Evolutionary conservation across 1,140 invertebrate genomes (phyloP).

Genomic region (Drosophila baimaii): DNA sequence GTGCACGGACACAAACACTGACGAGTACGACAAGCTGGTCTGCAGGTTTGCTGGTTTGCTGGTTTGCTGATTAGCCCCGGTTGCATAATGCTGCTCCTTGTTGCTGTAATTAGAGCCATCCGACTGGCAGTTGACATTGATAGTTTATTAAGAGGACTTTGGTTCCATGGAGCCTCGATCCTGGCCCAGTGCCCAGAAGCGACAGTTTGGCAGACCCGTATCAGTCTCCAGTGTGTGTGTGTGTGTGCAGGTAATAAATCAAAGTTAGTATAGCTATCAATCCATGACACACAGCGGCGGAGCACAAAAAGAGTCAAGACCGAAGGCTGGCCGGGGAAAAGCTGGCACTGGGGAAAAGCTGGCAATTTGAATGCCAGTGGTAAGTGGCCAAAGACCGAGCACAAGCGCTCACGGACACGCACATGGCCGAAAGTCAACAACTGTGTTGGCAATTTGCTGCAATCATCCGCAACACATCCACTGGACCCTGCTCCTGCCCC

Average conservation of each 20-base stretch:
- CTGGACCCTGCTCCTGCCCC: neutral
- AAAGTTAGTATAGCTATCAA: conserved; percentile 73
- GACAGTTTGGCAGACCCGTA: conserved; percentile 49
- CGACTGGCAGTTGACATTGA: conserved; percentile 40
- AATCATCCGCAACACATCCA: conserved; percentile 58
- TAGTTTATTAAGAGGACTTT: conserved; percentile 45
- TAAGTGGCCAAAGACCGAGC: conserved; percentile 62
- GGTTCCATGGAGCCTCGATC: neutral
- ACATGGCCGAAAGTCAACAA: conserved; percentile 55
- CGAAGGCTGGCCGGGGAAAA: conserved; percentile 29
- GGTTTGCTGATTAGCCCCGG: conserved; percentile 46
- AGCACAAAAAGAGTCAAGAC: conserved; percentile 42
- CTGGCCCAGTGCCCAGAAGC: conserved; percentile 5
- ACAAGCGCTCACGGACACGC: conserved; percentile 22
- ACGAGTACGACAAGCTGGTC: conserved; percentile 13
- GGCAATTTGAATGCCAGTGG: conserved; percentile 66
- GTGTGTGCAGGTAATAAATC: conserved; percentile 63
- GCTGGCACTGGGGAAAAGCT: conserved; percentile 34
- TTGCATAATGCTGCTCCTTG: conserved; percentile 31
- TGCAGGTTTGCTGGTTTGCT: conserved; percentile 56
- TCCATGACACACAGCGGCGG: conserved; percentile 54
- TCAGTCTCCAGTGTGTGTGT: conserved; percentile 18
- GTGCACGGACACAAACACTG: conserved; percentile 18
- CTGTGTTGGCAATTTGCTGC: conserved; percentile 65
- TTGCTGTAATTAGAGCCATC: conserved; percentile 49